Base-by-base conservation (phyloP, 2,797 vertebrate species). In the Nyctibius grandis region DNA sequence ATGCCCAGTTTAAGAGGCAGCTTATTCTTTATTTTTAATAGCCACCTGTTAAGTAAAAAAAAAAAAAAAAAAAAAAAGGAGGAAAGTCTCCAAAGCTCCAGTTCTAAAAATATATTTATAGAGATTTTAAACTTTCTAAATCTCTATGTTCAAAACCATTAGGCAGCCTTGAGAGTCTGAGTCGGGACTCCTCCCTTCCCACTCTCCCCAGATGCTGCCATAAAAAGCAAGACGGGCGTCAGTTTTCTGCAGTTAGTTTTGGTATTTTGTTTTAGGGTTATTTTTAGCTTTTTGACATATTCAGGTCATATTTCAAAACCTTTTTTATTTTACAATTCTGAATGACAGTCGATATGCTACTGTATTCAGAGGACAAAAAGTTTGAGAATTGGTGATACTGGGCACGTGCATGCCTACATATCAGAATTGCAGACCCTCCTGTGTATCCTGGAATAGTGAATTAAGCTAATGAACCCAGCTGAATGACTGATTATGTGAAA, bases 241-340 rank as follows among this genome's bases (percentile, higher is more conserved):
- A 90, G 75, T 85, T 91, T 81, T 80, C 56, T 89, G 74, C 78
- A 77, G 40, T 70, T 85, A 63, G 19, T 88, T 95, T 82, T 85
- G 81, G 56, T 51, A n/a, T 91, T 84, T 94, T 91, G 44, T 64
- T 93, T 89, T 74, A 87, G 36, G 51, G 54, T 60, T 92, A 42
- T 76, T 89, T 95, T 96, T 89, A 95, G 91, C 51, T 89, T 59
- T 92, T 85, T 64, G 51, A 53, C 95, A 19, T 80, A 85, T 73
- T 82, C 40, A 67, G 80, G 51, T 93, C 86, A 70, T 48, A 36
- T 77, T 76, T 95, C 51, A 72, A 84, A 83, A 78, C 40, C 68
- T 64, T 53, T n/a, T 85, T 59, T 44, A 26, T 74, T 91, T 92
- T 90, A 1, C 56, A 65, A 44, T 69, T 82, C 48, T 86, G 88